Evolutionary conservation across 2,797 vertebrate species (phyloP), one percentile per base, ranked within the genome.

Genomic region (Microcaecilia unicolor): DNA sequence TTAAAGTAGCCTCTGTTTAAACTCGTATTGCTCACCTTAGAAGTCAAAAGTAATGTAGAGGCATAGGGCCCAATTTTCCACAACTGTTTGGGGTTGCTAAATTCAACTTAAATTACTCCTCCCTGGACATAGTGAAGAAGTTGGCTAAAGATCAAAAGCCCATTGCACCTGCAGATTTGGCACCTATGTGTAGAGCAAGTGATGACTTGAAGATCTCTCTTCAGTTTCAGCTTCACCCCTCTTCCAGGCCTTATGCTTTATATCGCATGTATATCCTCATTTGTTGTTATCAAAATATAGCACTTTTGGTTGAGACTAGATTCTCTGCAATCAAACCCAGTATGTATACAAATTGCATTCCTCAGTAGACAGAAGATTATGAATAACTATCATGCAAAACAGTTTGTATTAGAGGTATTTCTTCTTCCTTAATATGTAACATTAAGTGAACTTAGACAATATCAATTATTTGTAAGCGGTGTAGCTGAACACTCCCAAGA

Each of bases 171-270:
- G 23, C 28, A 27, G 13, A 25, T 12, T 23, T 24, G 10, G 9
- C n/a, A n/a, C n/a, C n/a, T n/a, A n/a, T n/a, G n/a, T n/a, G n/a
- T n/a, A n/a, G n/a, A n/a, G n/a, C n/a, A n/a, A n/a, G n/a, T n/a
- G n/a, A n/a, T n/a, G n/a, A n/a, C n/a, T n/a, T n/a, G n/a, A n/a
- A 39, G 34, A 59, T 34, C 47, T 36, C 29, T 44, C 13, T 34
- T 63, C 58, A 46, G 39, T 48, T 55, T 35, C 30, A 60, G 21
- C 57, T 45, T 51, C 53, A 36, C 44, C 57, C 55, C 52, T 61
- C n/a, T n/a, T 64, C 51, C 58, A 34, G 41, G 55, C 67, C 65
- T 64, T 37, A 48, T 65, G 28, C 48, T 48, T 61, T 69, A 65
- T 49, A 55, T 64, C 50, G 54, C 44, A 57, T 49, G 41, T 35